Percentiles rank a stretch among this genome's conserved stretches.
phyloP scores from a whole-genome alignment of 2,113 vertebrate genomes.

The Oxygymnocypris stewartii region DNA sequence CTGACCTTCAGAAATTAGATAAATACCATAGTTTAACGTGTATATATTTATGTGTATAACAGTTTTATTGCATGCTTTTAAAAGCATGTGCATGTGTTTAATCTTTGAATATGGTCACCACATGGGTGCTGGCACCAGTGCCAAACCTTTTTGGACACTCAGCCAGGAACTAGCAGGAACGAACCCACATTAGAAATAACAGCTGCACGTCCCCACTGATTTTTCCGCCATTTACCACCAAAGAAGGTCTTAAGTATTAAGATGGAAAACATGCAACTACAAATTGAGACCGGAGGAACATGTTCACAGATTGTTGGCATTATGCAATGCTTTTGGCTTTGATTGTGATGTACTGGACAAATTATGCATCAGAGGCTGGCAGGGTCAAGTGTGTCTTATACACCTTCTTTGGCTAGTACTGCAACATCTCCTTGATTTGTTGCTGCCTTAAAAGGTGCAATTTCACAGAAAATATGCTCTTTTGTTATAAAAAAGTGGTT shows the following conservation, averaged over 20 bases:
- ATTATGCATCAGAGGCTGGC: not conserved
- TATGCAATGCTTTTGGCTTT: not conserved
- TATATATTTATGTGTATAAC: not conserved
- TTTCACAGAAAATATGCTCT: not conserved
- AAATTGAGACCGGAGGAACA: constrained; percentile 9
- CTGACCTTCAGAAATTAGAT: not conserved
- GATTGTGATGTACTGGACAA: not conserved
- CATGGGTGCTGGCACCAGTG: not conserved
- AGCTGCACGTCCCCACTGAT: not conserved
- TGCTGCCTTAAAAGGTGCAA: not conserved
- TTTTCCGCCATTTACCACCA: not conserved
- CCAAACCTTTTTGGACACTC: not conserved
- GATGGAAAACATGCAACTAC: constrained; percentile 6
- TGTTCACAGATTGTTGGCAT: not conserved
- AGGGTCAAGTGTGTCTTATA: not conserved
- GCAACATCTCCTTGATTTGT: not conserved
- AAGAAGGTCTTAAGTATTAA: constrained; percentile 10
- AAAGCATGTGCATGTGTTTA: not conserved
- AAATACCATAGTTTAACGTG: not conserved
- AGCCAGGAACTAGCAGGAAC: not conserved
- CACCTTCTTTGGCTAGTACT: not conserved
- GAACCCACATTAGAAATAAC: constrained; percentile 33
- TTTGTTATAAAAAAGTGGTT: not conserved
- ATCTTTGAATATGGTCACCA: constrained; percentile 33
- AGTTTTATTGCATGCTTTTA: not conserved